Conservation (phyloP, 2,888 invertebrate genomes). For the Anthophora plumipes region DNA sequence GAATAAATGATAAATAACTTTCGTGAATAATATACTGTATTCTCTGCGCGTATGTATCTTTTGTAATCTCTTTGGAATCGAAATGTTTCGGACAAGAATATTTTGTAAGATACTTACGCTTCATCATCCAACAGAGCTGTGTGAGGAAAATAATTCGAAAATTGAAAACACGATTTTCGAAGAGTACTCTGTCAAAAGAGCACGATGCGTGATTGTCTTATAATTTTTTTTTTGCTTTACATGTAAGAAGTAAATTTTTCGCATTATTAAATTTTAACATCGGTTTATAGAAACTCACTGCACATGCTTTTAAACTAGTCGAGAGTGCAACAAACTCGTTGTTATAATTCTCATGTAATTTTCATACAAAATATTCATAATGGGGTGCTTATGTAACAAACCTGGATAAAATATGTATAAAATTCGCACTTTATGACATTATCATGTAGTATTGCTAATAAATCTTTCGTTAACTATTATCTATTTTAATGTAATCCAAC, state of each 20-base stretch:
- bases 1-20: slow-evolving; percentile 20
- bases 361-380: slow-evolving; percentile 60
- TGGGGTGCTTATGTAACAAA: slow-evolving; percentile 49
- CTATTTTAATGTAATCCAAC: slow-evolving; percentile 58
- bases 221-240: slow-evolving; percentile 11
- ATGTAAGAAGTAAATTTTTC: slow-evolving; percentile 26
- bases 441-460: slow-evolving; percentile 38
- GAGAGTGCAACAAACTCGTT: slow-evolving; percentile 26
- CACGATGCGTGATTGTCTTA: slow-evolving; percentile 50
- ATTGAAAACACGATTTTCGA: slow-evolving; percentile 25
- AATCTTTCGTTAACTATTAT: slow-evolving; percentile 34
- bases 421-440: slow-evolving; percentile 55
- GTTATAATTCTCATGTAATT: slow-evolving; percentile 40
- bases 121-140: slow-evolving; percentile 32
- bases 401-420: slow-evolving; percentile 61
- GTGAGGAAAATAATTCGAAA: slow-evolving; percentile 38
- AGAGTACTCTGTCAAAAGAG: slow-evolving; percentile 18
- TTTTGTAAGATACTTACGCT: slow-evolving; percentile 52
- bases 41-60: not conserved
- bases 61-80: not conserved
- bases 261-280: slow-evolving; percentile 38
- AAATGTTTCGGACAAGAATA: slow-evolving; percentile 19
- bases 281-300: slow-evolving; percentile 41
- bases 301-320: slow-evolving; percentile 42
- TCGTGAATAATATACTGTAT: not conserved